These are phyloP conservation scores for Arrhopalites spinosus DNA, from an alignment of 2,888 invertebrate genomes.

Conservation along the genomic window DNA sequence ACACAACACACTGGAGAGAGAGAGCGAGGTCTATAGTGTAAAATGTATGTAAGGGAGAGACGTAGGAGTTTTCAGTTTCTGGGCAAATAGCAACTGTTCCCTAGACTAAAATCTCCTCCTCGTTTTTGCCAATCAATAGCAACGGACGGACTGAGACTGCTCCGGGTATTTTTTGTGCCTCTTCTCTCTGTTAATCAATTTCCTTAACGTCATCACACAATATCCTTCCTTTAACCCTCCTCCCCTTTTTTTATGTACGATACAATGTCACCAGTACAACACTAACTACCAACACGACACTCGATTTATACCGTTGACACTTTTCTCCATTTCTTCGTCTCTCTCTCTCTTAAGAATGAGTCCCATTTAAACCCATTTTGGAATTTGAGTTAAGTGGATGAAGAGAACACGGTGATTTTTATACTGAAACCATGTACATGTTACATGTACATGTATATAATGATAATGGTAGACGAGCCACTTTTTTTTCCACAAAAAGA, in stretches of 20 bases:
- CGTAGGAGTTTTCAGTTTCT: conserved; percentile 19
- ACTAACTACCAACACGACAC: no score
- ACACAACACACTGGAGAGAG: neutral
- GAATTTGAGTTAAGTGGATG: no score
- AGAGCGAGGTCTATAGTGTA: neutral
- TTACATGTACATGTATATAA: neutral
- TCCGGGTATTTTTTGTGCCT: conserved; percentile 1
- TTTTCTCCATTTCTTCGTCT: no score
- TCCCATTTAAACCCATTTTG: no score
- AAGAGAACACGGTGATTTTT: no score
- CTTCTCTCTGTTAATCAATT: conserved; percentile 30
- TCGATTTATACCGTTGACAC: no score
- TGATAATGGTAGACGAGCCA: no score
- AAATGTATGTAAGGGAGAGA: neutral
- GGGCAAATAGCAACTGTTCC: conserved; percentile 31
- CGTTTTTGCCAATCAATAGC: conserved; percentile 30
- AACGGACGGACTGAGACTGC: conserved; percentile 31
- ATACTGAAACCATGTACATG: no score
- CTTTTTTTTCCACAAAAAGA: no score
- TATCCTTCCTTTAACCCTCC: no score
- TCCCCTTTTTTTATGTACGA: neutral
- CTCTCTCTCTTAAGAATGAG: no score
- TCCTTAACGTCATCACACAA: conserved; percentile 33
- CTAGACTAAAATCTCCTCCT: conserved; percentile 23
- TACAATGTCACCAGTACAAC: no score